phyloP scores from a whole-genome alignment of 2,113 vertebrate genomes.

The Silurus meridionalis region DNA sequence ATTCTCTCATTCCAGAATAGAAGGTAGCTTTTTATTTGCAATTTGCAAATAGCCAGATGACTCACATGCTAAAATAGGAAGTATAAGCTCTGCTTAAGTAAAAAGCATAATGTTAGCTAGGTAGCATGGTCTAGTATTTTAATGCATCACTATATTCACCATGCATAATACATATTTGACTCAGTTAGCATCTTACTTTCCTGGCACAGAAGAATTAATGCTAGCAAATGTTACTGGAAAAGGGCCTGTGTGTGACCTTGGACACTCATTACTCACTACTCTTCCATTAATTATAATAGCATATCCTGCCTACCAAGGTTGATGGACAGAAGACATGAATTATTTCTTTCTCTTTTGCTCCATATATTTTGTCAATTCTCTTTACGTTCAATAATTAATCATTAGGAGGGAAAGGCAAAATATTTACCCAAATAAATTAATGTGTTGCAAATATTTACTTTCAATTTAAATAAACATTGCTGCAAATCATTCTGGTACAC shows the following conservation, averaged over 20 bases:
- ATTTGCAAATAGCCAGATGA: not conserved
- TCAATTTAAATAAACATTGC: slow-evolving; percentile 46
- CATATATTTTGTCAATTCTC: not conserved
- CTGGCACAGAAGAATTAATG: not conserved
- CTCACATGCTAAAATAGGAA: not conserved
- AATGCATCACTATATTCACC: not conserved
- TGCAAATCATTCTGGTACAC: slow-evolving; percentile 63
- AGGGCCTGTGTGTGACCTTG: not conserved
- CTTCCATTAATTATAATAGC: not conserved
- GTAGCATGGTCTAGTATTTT: not conserved
- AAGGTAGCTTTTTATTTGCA: not conserved
- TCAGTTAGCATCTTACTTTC: not conserved
- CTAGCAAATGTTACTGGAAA: not conserved
- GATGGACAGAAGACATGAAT: not conserved
- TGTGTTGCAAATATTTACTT: not conserved
- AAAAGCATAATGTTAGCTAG: not conserved
- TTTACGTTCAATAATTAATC: not conserved
- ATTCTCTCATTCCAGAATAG: not conserved
- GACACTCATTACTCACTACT: not conserved
- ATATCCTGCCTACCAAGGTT: not conserved
- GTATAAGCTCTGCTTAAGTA: not conserved
- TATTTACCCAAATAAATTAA: not conserved
- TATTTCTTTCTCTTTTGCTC: not conserved
- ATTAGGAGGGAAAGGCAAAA: not conserved
- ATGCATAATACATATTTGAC: slow-evolving; percentile 15